Percentiles rank a stretch among this genome's conserved stretches.
These are phyloP conservation scores for Spongilla lacustris DNA, from an alignment of 37 sponge, comb jelly and placozoan species.

Conservation along the genomic window DNA sequence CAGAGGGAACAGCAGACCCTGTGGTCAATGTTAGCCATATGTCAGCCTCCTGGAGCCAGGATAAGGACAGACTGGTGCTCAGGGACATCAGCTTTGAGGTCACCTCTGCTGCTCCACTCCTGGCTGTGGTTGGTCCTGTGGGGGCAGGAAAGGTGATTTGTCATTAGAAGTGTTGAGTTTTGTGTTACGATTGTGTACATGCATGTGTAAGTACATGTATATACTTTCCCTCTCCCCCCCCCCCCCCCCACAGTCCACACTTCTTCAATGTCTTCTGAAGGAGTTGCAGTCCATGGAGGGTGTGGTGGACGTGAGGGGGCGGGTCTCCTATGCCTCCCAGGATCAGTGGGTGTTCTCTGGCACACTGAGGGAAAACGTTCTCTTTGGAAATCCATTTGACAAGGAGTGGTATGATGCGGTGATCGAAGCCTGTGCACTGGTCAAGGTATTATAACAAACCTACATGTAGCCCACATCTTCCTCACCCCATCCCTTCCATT, in stretches of 20 bases:
- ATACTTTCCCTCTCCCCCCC: no score
- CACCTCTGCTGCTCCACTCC: slow-evolving; percentile 45
- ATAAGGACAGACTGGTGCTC: slow-evolving; percentile 27
- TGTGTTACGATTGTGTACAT: no score
- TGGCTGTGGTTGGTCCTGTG: slow-evolving; percentile 73
- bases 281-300: slow-evolving; percentile 58
- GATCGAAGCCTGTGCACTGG: slow-evolving; percentile 57
- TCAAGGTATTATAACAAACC: slow-evolving; percentile 57
- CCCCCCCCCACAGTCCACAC: slow-evolving; percentile 34
- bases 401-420: slow-evolving; percentile 3
- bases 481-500: neutral
- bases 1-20: no score
- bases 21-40: no score
- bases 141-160: slow-evolving; percentile 76
- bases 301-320: slow-evolving; percentile 33
- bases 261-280: slow-evolving; percentile 60
- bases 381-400: slow-evolving; percentile 57
- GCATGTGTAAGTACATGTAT: no score
- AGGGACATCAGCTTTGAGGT: slow-evolving; percentile 40
- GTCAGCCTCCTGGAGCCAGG: slow-evolving; percentile 32
- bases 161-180: no score
- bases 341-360: slow-evolving; percentile 78
- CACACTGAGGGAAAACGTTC: slow-evolving; percentile 73
- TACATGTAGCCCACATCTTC: slow-evolving; percentile 56
- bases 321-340: slow-evolving; percentile 65